A percentile compares a stretch with the other conserved stretches of the same genome.
phyloP scores from a whole-genome alignment of 2,113 vertebrate genomes.

The Sisor rabdophorus region DNA sequence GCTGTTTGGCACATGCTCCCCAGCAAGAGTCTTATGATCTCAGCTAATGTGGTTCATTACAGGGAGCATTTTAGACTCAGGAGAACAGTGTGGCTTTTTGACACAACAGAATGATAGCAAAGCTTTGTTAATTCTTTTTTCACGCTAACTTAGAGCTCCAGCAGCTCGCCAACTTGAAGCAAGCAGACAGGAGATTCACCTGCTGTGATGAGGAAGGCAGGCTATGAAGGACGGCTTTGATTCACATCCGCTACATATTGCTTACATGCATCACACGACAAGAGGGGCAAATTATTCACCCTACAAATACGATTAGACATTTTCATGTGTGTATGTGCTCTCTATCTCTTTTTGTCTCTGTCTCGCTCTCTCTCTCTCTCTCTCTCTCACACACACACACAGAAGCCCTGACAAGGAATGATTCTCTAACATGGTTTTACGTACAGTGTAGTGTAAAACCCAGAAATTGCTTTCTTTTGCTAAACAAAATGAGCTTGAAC shows the following conservation, averaged over 20 bases:
- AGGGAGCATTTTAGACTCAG: slow-evolving; percentile 37
- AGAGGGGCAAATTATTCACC: slow-evolving; percentile 55
- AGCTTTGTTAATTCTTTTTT: slow-evolving; percentile 56
- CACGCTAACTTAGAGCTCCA: slow-evolving; percentile 48
- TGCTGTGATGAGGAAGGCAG: slow-evolving; percentile 57
- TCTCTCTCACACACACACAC: neutral
- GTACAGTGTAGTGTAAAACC: neutral
- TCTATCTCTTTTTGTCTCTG: neutral
- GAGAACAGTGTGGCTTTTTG: slow-evolving; percentile 48
- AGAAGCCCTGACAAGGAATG: neutral
- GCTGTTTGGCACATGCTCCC: slow-evolving; percentile 34
- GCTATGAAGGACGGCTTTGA: slow-evolving; percentile 51
- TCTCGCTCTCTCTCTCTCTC: neutral
- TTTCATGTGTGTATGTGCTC: neutral
- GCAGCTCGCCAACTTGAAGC: slow-evolving; percentile 41
- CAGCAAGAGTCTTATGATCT: slow-evolving; percentile 54
- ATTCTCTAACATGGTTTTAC: slow-evolving; percentile 8
- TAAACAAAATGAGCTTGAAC: slow-evolving; percentile 1
- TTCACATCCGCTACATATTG: slow-evolving; percentile 52
- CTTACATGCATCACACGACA: slow-evolving; percentile 32
- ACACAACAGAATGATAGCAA: slow-evolving; percentile 40
- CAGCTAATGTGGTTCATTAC: slow-evolving; percentile 49
- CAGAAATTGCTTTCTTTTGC: slow-evolving; percentile 6
- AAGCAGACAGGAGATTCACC: slow-evolving; percentile 59
- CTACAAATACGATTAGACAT: slow-evolving; percentile 32